phyloP scores from a whole-genome alignment of 2,113 vertebrate species.

The cattle (Bos taurus) region ARS-UCD2.0 NC_037349.1:33740501-33741000 shows the following conservation, averaged over 20 bases:
- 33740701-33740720: not conserved
- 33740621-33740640: not conserved
- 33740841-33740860: conserved; percentile 60
- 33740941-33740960: conserved; percentile 76
- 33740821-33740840: conserved; percentile 53
- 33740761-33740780: not conserved
- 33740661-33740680: not conserved
- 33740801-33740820: conserved; percentile 66
- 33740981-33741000: conserved; percentile 80
- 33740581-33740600: not conserved
- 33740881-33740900: conserved; percentile 80
- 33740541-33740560: not conserved
- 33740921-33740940: conserved; percentile 78
- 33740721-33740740: not conserved
- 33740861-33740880: conserved; percentile 71
- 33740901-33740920: conserved; percentile 79
- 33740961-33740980: conserved; percentile 77
- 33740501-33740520: not conserved
- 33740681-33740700: not conserved
- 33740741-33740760: not conserved
- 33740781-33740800: conserved; percentile 53
- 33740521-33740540: not conserved
- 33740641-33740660: not conserved
- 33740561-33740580: not conserved
- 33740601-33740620: not conserved